These are phyloP conservation scores for Oikopleura dioica DNA, from an alignment of 23 tunicate genomes.

Conservation along the genomic window DNA sequence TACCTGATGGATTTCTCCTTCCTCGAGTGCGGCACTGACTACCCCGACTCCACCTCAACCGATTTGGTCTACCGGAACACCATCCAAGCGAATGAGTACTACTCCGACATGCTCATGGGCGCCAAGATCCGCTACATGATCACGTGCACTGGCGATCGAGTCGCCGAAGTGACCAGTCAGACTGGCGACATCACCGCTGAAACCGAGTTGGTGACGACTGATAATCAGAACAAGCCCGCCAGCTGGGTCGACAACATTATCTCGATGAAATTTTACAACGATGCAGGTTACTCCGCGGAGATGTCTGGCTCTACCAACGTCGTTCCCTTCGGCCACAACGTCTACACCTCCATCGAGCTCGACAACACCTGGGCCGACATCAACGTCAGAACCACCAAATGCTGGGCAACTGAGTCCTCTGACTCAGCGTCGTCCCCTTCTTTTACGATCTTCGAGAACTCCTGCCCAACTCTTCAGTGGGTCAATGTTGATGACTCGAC, in stretches of 20 bases:
- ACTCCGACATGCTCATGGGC: not conserved
- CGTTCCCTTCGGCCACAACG: not conserved
- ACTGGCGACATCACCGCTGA: not conserved
- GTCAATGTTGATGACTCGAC: not conserved
- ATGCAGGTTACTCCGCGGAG: not conserved
- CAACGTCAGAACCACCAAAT: not conserved
- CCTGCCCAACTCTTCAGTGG: not conserved
- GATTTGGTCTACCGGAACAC: not conserved
- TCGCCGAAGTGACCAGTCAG: not conserved
- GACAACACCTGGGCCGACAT: not conserved
- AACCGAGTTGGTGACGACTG: not conserved
- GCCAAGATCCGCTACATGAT: not conserved
- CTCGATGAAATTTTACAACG: not conserved
- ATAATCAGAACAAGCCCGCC: not conserved
- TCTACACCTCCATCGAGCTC: not conserved
- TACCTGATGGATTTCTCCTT: not conserved
- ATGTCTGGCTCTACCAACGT: not conserved
- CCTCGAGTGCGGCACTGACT: conserved; percentile 2
- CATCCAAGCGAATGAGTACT: conserved; percentile 1
- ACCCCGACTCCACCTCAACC: not conserved
- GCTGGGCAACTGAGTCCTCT: conserved; percentile 2
- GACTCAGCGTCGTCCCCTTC: not conserved
- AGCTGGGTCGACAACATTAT: conserved; percentile 4
- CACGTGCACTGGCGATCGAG: conserved; percentile 5
- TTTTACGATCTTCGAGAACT: not conserved